Percentiles rank a stretch among this genome's conserved stretches.
Evolutionary conservation across 2,888 invertebrate species (phyloP).

Genomic region (Hyppa rectilinea): DNA sequence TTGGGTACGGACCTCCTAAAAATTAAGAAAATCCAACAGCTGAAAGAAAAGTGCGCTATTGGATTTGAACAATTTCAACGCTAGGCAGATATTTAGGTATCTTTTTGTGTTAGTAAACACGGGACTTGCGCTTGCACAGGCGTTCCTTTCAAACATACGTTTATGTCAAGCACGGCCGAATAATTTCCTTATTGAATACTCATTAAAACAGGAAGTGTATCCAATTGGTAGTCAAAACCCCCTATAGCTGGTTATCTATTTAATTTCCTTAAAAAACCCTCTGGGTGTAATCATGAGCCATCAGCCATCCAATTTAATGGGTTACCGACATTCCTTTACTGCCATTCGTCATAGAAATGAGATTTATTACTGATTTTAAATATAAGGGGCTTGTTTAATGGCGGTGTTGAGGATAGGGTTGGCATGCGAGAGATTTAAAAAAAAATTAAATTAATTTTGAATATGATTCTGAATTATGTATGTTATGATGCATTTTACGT

Average conservation of each 20-base stretch:
- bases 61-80: too few species aligned
- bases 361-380: constrained; percentile 75
- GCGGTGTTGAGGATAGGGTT: constrained; percentile 45
- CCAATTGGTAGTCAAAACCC: constrained; percentile 74
- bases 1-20: too few species aligned
- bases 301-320: constrained; percentile 66
- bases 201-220: constrained; percentile 76
- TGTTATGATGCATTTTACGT: neutral
- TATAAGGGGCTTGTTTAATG: constrained; percentile 73
- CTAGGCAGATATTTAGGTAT: too few species aligned
- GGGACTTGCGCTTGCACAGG: too few species aligned
- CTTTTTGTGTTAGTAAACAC: too few species aligned
- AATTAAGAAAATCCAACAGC: too few species aligned
- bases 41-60: too few species aligned
- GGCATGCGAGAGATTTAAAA: too few species aligned
- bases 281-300: constrained; percentile 66
- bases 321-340: constrained; percentile 70
- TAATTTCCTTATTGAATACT: constrained; percentile 29
- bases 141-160: constrained; percentile 22
- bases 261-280: constrained; percentile 63
- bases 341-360: constrained; percentile 76
- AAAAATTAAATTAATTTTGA: too few species aligned
- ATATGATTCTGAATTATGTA: neutral
- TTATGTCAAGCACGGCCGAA: constrained; percentile 19
- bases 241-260: constrained; percentile 63